These are phyloP conservation scores for Xiphorhynchus erythropygius DNA, from an alignment of 2,797 vertebrate species.

Conservation along the genomic window DNA sequence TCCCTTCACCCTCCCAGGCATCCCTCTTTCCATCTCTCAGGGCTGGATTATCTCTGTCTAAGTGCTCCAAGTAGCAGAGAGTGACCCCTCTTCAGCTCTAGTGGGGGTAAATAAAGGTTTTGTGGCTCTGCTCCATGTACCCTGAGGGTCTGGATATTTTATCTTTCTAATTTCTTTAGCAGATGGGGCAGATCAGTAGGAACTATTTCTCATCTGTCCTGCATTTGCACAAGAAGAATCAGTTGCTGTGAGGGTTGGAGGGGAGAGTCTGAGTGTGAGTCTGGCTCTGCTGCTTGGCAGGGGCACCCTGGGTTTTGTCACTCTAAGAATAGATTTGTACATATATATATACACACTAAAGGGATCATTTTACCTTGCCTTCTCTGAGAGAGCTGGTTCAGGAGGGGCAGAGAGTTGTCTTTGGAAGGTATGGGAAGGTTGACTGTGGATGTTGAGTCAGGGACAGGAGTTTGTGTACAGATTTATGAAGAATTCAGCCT, in stretches of 20 bases:
- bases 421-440: not conserved
- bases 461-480: fast-evolving
- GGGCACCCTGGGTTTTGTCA: not conserved
- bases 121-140: not conserved
- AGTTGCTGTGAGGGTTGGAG: not conserved
- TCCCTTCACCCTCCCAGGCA: not conserved
- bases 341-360: not conserved
- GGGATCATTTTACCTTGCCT: not conserved
- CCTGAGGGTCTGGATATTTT: not conserved
- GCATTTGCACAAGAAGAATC: not conserved
- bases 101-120: not conserved
- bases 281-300: not conserved
- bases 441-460: not conserved
- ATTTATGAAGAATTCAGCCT: not conserved
- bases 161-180: not conserved
- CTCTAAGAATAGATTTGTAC: not conserved
- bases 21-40: no score
- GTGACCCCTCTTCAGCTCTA: not conserved
- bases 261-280: not conserved
- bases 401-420: not conserved
- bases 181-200: not conserved
- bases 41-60: not conserved
- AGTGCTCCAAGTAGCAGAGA: not conserved
- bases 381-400: not conserved
- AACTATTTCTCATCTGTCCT: not conserved